Conservation (phyloP, 2,113 vertebrate species). For the Eptesicus fuscus region DNA sequence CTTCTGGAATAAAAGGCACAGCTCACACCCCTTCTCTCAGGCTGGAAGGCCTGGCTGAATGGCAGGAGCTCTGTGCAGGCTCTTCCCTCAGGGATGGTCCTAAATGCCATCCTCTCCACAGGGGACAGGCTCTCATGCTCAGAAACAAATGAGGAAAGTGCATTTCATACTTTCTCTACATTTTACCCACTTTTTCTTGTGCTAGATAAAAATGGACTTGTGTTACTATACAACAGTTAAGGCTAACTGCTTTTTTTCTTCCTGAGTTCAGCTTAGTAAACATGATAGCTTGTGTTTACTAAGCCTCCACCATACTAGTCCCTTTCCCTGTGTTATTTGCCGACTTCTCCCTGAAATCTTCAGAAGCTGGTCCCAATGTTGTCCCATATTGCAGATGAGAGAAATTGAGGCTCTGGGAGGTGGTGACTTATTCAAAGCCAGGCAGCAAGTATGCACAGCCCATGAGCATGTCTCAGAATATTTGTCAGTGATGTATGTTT, state of each 20-base stretch:
- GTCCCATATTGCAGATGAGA: neutral
- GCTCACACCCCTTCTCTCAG: neutral
- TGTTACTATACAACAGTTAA: too few species aligned
- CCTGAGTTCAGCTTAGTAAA: neutral
- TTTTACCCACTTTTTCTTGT: accelerated
- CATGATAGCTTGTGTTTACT: neutral
- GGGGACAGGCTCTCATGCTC: neutral
- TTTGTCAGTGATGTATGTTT: neutral
- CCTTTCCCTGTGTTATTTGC: neutral
- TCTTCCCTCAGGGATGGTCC: neutral
- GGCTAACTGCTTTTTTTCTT: neutral
- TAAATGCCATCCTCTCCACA: neutral
- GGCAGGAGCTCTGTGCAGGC: neutral
- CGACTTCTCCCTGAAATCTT: neutral
- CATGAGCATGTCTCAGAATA: accelerated
- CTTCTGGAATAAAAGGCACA: neutral
- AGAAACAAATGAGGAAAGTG: neutral
- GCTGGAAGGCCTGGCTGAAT: neutral
- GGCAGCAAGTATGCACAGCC: neutral
- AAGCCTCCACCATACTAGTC: accelerated
- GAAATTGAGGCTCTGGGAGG: neutral
- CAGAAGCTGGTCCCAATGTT: neutral
- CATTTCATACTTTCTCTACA: neutral
- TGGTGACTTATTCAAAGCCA: neutral
- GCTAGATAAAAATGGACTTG: neutral